phyloP scores from a whole-genome alignment of 2,797 vertebrate species.

The Fistularia tabacaria region DNA sequence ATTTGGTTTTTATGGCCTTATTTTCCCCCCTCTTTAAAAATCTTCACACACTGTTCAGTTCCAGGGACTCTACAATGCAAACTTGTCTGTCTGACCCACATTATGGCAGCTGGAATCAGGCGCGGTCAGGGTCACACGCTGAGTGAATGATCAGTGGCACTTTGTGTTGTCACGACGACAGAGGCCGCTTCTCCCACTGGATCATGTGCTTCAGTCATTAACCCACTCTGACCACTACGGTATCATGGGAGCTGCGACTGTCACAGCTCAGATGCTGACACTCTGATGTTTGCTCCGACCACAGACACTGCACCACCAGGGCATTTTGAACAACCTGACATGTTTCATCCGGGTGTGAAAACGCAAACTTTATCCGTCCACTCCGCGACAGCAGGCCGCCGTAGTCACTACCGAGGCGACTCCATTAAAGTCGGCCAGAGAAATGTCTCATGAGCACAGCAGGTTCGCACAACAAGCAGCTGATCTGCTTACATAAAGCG shows the following conservation, averaged over 20 bases:
- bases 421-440: slow-evolving; percentile 33
- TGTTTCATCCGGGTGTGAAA: slow-evolving; percentile 22
- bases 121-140: slow-evolving; percentile 5
- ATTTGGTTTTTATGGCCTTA: no score
- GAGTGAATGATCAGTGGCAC: slow-evolving; percentile 39
- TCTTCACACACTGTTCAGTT: background rate
- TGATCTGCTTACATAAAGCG: slow-evolving; percentile 12
- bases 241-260: no score
- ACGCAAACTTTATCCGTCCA: slow-evolving; percentile 7
- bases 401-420: slow-evolving; percentile 21
- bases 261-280: no score
- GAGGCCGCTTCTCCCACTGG: slow-evolving; percentile 19
- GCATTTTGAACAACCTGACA: slow-evolving; percentile 1
- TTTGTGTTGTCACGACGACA: slow-evolving; percentile 40
- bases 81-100: slow-evolving; percentile 26
- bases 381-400: slow-evolving; percentile 6
- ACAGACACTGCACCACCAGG: no score
- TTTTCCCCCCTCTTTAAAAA: no score
- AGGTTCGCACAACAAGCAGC: slow-evolving; percentile 21
- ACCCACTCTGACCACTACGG: slow-evolving; percentile 15
- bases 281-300: no score
- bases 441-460: slow-evolving; percentile 47
- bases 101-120: slow-evolving; percentile 7
- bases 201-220: slow-evolving; percentile 41
- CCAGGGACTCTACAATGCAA: slow-evolving; percentile 6